These are phyloP conservation scores for Novumbra hubbsi DNA, from an alignment of 2,797 vertebrate genomes.

Conservation along the genomic window DNA sequence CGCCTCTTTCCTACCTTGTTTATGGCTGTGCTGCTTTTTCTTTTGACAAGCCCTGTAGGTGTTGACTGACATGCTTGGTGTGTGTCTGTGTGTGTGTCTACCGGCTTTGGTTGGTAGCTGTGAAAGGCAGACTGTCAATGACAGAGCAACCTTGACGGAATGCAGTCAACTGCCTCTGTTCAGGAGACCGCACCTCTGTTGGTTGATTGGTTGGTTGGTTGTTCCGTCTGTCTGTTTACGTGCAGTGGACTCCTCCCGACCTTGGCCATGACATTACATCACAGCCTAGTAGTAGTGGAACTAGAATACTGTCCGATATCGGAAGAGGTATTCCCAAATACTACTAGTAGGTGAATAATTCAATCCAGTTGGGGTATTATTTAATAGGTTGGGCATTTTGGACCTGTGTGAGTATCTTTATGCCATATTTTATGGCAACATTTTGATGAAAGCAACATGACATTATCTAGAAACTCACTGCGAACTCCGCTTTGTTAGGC, in stretches of 20 bases:
- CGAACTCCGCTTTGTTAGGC: too few relatives aligned
- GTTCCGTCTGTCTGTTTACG: constrained; percentile 16
- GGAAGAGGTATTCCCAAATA: background rate
- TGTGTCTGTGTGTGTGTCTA: constrained; percentile 9
- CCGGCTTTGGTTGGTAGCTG: background rate
- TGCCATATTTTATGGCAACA: too few relatives aligned
- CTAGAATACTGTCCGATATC: background rate
- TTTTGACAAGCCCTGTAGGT: constrained; percentile 25
- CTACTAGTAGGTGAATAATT: too few relatives aligned
- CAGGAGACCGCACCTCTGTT: constrained; percentile 1
- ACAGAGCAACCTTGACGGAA: constrained; percentile 34
- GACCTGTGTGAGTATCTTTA: background rate
- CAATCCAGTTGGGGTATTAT: background rate
- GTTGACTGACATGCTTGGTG: constrained; percentile 17
- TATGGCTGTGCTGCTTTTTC: constrained; percentile 24
- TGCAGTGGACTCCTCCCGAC: background rate
- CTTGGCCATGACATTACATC: constrained; percentile 25
- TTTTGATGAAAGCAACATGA: background rate
- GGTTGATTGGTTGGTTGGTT: too few relatives aligned
- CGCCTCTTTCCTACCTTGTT: constrained; percentile 2
- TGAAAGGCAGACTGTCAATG: constrained; percentile 6
- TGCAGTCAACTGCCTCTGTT: constrained; percentile 14
- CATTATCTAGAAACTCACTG: background rate
- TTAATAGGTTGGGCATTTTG: background rate
- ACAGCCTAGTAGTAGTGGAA: background rate